A percentile compares a stretch with the other conserved stretches of the same genome.
phyloP scores from a whole-genome alignment of 2,797 vertebrate species.

The Hephaestus fuliginosus region DNA sequence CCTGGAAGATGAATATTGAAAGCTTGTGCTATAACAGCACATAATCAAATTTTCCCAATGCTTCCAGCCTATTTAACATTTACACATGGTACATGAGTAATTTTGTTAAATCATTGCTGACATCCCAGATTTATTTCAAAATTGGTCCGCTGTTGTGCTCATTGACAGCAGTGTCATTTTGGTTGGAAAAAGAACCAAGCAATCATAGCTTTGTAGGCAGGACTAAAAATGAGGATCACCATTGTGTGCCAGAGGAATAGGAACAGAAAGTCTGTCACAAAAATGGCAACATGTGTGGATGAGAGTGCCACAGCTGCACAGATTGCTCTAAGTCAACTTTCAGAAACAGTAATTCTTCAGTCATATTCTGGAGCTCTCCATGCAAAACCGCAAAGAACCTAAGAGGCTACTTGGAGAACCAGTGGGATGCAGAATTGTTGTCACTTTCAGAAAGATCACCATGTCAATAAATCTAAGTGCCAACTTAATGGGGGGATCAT shows the following conservation, averaged over 20 bases:
- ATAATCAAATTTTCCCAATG: neutral
- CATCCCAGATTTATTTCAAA: neutral
- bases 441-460: slow-evolving; percentile 23
- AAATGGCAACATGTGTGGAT: neutral
- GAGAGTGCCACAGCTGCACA: neutral
- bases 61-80: neutral
- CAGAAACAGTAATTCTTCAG: slow-evolving; percentile 2
- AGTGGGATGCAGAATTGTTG: slow-evolving; percentile 11
- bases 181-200: neutral
- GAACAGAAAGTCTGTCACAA: neutral
- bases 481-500: slow-evolving; percentile 27
- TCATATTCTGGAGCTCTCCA: neutral
- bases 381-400: neutral
- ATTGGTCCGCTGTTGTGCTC: neutral
- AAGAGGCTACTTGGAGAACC: slow-evolving; percentile 11
- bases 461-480: slow-evolving; percentile 35
- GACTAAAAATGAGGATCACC: neutral
- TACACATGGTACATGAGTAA: neutral
- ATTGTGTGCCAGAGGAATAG: neutral
- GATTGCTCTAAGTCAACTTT: neutral
- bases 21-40: neutral
- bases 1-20: neutral
- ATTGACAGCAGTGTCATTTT: neutral
- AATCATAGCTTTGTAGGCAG: neutral
- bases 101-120: neutral